phyloP scores from a whole-genome alignment of 2,888 invertebrate species.

The Allacma fusca region DNA sequence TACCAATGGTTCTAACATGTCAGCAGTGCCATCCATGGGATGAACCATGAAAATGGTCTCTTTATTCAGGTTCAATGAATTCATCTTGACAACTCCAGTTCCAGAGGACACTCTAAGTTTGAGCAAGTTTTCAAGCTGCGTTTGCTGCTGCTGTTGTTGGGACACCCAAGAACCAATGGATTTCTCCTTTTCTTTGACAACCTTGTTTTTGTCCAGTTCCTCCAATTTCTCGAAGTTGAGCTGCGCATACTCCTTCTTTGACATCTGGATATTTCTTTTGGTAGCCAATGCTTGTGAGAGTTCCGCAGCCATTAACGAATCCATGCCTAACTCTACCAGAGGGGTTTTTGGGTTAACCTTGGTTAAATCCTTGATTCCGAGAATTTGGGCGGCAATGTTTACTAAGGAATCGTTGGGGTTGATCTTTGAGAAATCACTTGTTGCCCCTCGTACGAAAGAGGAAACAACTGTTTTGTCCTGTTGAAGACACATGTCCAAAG shows the following conservation, averaged over 20 bases:
- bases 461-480: conserved; percentile 74
- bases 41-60: conserved; percentile 71
- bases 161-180: no score
- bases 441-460: conserved; percentile 86
- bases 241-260: conserved; percentile 88
- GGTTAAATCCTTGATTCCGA: conserved; percentile 83
- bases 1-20: conserved; percentile 76
- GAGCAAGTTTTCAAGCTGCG: not conserved
- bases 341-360: conserved; percentile 71
- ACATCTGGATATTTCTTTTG: conserved; percentile 88
- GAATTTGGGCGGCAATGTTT: conserved; percentile 74
- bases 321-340: conserved; percentile 92
- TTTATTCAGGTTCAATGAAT: not conserved
- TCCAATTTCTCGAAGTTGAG: conserved; percentile 74
- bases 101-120: not conserved
- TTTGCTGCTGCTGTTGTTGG: no score
- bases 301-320: conserved; percentile 96
- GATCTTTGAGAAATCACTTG: no score
- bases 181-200: no score
- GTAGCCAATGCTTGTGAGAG: no score
- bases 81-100: not conserved
- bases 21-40: conserved; percentile 87
- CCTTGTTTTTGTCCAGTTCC: no score
- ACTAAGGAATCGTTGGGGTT: no score
- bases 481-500: conserved; percentile 73